phyloP scores from a whole-genome alignment of 2,113 vertebrate species.

The Gadus macrocephalus region DNA sequence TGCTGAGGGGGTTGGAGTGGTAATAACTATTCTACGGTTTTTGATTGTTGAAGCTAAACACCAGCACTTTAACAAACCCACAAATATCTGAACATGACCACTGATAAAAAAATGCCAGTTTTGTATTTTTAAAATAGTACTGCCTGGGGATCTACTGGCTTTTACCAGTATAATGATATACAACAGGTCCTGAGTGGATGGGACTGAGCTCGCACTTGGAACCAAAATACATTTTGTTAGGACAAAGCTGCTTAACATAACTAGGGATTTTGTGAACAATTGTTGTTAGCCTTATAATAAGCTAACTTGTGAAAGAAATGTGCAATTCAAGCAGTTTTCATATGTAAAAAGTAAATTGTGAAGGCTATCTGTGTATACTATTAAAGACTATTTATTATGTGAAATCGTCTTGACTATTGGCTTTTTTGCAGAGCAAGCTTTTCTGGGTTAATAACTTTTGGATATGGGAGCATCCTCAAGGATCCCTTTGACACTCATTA shows the following conservation, averaged over 20 bases:
- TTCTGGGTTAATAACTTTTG: no score
- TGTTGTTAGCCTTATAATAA: background rate
- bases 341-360: no score
- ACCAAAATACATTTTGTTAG: background rate
- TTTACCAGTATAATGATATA: background rate
- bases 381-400: no score
- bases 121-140: background rate
- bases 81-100: slow-evolving; percentile 4
- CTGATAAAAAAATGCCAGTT: background rate
- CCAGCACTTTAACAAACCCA: background rate
- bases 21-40: background rate
- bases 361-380: no score
- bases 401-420: no score
- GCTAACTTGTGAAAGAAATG: no score
- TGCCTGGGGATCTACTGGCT: background rate
- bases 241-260: slow-evolving; percentile 32
- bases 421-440: no score
- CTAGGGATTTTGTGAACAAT: background rate
- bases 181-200: background rate
- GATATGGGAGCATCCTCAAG: no score
- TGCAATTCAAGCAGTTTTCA: no score
- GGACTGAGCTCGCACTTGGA: slow-evolving; percentile 21
- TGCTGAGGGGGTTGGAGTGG: background rate
- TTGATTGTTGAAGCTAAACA: background rate
- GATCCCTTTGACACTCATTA: no score